Percentiles rank a stretch among this genome's conserved stretches.
These are phyloP conservation scores for Lepus oiostolus DNA, from an alignment of 2,797 vertebrate species.

Conservation along the genomic window DNA sequence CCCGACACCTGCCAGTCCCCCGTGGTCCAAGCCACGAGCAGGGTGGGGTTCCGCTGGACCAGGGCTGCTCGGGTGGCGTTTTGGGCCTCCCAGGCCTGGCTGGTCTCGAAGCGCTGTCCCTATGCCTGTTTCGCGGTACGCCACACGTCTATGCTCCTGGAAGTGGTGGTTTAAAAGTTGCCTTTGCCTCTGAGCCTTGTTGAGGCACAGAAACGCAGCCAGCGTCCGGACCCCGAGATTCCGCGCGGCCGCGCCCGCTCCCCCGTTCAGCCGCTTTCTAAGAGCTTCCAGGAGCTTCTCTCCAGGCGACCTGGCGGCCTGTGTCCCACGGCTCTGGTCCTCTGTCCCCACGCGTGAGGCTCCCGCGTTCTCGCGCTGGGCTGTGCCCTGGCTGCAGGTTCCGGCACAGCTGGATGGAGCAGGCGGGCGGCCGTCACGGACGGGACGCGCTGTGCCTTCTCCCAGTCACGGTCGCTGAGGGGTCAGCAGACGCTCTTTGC, in stretches of 20 bases:
- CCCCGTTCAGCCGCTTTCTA: not conserved
- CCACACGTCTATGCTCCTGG: not conserved
- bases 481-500: not conserved
- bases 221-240: not conserved
- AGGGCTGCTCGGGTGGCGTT: too few species aligned
- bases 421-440: too few species aligned
- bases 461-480: too few species aligned
- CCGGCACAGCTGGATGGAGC: rapidly evolving
- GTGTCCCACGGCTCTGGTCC: rapidly evolving
- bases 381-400: not conserved
- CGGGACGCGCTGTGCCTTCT: too few species aligned
- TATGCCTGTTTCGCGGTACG: not conserved
- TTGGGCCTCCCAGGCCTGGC: not conserved
- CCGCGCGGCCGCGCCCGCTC: too few species aligned
- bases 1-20: too few species aligned
- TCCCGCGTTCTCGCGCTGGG: too few species aligned
- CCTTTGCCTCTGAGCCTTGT: not conserved
- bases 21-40: too few species aligned
- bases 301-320: rapidly evolving
- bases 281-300: rapidly evolving
- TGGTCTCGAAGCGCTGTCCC: not conserved
- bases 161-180: not conserved
- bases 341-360: too few species aligned
- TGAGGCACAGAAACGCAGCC: not conserved
- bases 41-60: too few species aligned